phyloP scores from a whole-genome alignment of 2,797 vertebrate genomes.

The Enteromius anoplus region DNA sequence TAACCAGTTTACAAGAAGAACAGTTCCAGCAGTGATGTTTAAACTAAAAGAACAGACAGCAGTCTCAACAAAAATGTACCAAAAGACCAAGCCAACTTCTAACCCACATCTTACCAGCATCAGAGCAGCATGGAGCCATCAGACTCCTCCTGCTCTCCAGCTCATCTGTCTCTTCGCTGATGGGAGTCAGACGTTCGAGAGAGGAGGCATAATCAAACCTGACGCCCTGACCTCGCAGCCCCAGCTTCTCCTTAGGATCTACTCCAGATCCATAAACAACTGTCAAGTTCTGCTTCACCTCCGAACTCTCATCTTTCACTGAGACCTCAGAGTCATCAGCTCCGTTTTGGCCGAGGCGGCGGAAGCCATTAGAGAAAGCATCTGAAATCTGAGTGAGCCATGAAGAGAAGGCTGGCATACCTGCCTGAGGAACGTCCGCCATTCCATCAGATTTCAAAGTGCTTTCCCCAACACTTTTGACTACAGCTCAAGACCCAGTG shows the following conservation, averaged over 20 bases:
- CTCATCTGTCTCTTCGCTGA: constrained; percentile 76
- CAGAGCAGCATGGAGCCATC: constrained; percentile 43
- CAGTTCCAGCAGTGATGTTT: neutral
- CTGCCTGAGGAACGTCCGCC: constrained; percentile 49
- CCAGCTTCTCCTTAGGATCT: constrained; percentile 57
- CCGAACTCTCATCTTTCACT: constrained; percentile 5
- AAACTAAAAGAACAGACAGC: neutral
- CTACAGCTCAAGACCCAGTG: neutral
- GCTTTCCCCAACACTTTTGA: neutral
- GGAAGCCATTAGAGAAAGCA: constrained; percentile 73
- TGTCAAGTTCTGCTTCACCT: constrained; percentile 54
- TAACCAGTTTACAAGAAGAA: neutral
- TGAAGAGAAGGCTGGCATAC: constrained; percentile 76
- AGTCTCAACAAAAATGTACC: neutral
- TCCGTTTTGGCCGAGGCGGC: constrained; percentile 67
- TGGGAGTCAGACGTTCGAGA: constrained; percentile 68
- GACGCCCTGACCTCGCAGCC: constrained; percentile 45
- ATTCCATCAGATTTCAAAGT: constrained; percentile 16
- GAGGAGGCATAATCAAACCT: constrained; percentile 55
- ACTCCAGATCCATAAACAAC: constrained; percentile 43
- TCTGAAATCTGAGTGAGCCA: constrained; percentile 82
- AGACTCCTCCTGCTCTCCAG: constrained; percentile 60
- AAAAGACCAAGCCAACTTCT: constrained; percentile 48
- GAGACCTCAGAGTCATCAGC: constrained; percentile 49
- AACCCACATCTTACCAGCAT: constrained; percentile 71